Base-by-base conservation (phyloP, 2,797 vertebrate genomes). In the Pseudopleuronectes americanus region DNA sequence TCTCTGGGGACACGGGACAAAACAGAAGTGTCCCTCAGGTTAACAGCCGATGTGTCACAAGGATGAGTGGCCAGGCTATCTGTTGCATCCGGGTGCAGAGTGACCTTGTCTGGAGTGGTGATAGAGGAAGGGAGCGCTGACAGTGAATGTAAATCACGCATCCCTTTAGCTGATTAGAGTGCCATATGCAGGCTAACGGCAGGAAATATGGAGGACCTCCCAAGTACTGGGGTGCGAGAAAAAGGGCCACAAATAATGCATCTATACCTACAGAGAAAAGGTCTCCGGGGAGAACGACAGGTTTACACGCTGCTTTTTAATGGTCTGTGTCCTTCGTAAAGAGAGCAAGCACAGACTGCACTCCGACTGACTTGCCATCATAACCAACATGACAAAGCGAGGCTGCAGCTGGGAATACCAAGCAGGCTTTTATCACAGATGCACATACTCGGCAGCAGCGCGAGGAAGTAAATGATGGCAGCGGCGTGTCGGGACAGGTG, bases 151-250 rank as follows among this genome's bases (percentile, higher is more conserved):
- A 91, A 93, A 91, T 93, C 89, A 89, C 17, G 2, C 8, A 56
- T 5, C 57, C 81, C 84, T 85, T 88, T 84, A 75, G 81, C 71
- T 93, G 89, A 93, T 93, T 92, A 82, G 83, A 90, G 79, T 90
- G 77, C 69, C 79, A 76, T 78, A 81, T 72, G 71, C 58, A 57
- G 71, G 68, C 62, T 9, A 81, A 79, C 65, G 23, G 79, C 70
- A 81, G 74, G 77, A 88, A 85, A 86, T 87, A 81, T 63, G 63
- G 36, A 86, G 49, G 63, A 60, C 57, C 62, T 62, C 57, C 59
- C 12, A 22, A 71, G 68, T 74, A 67, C 16, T 24, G 21, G 8
- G 49, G 63, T 45, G 43, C 43, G 56, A 33, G 63, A 83, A 80
- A 79, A 67, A 31, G 67, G 33, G 47, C 77, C 71, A 85, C 81